Conservation (phyloP, 2,797 vertebrate species). For the Enteromius radiatus region DNA sequence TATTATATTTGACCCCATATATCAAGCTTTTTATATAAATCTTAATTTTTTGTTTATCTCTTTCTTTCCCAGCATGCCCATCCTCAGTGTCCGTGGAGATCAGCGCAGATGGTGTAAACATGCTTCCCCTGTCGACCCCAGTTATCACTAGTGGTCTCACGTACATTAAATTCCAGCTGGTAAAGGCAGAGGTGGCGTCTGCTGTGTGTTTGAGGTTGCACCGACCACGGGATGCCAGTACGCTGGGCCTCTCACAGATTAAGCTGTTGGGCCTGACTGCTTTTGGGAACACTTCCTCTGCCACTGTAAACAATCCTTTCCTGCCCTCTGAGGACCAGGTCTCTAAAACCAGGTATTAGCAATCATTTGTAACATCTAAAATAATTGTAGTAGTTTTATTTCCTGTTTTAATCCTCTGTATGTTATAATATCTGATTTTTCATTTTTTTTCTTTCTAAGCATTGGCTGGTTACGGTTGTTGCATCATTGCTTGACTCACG, state of each 20-base stretch:
- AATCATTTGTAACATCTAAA: not conserved
- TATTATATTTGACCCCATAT: not conserved
- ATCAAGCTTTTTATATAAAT: not conserved
- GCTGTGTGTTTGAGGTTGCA: constrained; percentile 95
- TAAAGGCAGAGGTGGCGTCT: constrained; percentile 97
- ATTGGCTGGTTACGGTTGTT: constrained; percentile 97
- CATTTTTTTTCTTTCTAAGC: constrained; percentile 72
- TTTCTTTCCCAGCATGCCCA: constrained; percentile 85
- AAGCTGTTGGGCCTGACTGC: constrained; percentile 95
- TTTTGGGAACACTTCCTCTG: constrained; percentile 97
- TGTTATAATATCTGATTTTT: not conserved
- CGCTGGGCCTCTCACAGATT: constrained; percentile 95
- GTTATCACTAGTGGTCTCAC: constrained; percentile 96
- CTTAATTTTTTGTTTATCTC: not conserved
- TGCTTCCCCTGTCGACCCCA: constrained; percentile 95
- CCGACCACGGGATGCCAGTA: constrained; percentile 95
- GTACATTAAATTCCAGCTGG: constrained; percentile 98
- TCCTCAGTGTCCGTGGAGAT: constrained; percentile 99
- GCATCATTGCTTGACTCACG: constrained; percentile 97
- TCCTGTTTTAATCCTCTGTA: not conserved
- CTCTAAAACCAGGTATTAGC: constrained; percentile 93
- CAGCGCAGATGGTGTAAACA: constrained; percentile 96
- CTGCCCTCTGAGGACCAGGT: constrained; percentile 98
- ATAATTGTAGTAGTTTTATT: not conserved
- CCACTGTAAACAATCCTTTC: constrained; percentile 97